phyloP scores from a whole-genome alignment of 2,888 invertebrate species.

The Cyaniris semiargus region DNA sequence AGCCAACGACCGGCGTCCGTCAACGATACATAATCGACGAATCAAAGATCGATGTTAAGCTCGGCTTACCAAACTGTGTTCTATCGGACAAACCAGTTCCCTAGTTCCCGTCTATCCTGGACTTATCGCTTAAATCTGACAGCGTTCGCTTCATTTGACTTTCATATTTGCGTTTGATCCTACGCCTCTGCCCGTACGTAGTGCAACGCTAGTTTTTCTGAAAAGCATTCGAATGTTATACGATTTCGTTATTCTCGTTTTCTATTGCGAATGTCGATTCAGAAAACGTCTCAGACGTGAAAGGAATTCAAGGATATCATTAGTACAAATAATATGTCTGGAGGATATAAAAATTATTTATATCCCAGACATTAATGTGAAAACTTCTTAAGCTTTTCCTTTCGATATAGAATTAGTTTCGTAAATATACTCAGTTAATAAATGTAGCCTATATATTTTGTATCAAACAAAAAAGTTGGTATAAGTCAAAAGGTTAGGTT shows the following conservation, averaged over 20 bases:
- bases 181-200: slow-evolving; percentile 36
- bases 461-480: background rate
- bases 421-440: background rate
- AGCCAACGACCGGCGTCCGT: slow-evolving; percentile 81
- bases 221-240: slow-evolving; percentile 25
- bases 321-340: background rate
- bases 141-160: slow-evolving; percentile 56
- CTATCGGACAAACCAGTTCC: slow-evolving; percentile 57
- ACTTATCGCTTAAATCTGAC: slow-evolving; percentile 68
- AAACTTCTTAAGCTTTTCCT: background rate
- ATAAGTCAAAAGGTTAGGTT: background rate
- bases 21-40: slow-evolving; percentile 74
- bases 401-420: background rate
- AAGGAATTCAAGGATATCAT: background rate
- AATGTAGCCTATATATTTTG: background rate
- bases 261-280: slow-evolving; percentile 16
- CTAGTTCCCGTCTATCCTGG: slow-evolving; percentile 57
- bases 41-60: slow-evolving; percentile 78
- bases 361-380: background rate
- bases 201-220: slow-evolving; percentile 23
- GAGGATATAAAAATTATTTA: background rate
- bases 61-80: slow-evolving; percentile 74
- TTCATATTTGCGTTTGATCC: slow-evolving; percentile 39
- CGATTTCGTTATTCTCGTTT: slow-evolving; percentile 7
- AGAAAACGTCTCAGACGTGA: background rate